Percentiles rank a stretch among this genome's conserved stretches.
Evolutionary conservation across 1,140 invertebrate species (phyloP).

Genomic region (Ganaspis sp.): DNA sequence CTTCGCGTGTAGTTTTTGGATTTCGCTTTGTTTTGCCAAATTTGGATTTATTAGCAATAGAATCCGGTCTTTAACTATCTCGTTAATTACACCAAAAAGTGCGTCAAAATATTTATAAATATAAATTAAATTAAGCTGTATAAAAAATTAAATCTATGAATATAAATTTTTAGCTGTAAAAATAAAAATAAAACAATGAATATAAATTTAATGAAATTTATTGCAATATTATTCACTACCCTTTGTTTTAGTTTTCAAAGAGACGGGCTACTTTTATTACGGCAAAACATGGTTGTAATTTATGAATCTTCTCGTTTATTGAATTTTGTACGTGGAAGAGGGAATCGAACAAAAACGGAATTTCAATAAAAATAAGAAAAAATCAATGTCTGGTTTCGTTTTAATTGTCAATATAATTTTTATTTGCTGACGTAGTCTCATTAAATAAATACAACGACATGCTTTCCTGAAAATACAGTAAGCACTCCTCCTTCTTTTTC

Average conservation of each 20-base stretch:
- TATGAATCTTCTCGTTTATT: slow-evolving; percentile 2
- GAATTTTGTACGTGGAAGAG: background rate
- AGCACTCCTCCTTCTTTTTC: background rate
- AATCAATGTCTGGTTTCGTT: slow-evolving; percentile 1
- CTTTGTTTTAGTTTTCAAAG: no score
- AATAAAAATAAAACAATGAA: no score
- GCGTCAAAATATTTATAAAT: no score
- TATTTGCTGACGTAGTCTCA: slow-evolving; percentile 5
- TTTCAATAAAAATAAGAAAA: background rate
- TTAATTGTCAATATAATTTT: slow-evolving; percentile 15
- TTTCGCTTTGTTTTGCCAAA: no score
- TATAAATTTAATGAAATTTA: no score
- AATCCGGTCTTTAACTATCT: no score
- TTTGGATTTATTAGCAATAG: no score
- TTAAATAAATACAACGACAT: background rate
- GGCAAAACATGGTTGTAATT: background rate
- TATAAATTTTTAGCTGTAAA: no score
- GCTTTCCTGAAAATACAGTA: slow-evolving; percentile 9
- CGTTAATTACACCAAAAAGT: no score
- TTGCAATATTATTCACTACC: no score
- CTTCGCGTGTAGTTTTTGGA: no score
- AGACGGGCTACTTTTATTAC: background rate
- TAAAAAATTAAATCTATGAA: background rate
- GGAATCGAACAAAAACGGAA: background rate
- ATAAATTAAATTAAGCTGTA: background rate